These are phyloP conservation scores for Leistus spinibarbis DNA, from an alignment of 2,888 invertebrate species.

Conservation along the genomic window DNA sequence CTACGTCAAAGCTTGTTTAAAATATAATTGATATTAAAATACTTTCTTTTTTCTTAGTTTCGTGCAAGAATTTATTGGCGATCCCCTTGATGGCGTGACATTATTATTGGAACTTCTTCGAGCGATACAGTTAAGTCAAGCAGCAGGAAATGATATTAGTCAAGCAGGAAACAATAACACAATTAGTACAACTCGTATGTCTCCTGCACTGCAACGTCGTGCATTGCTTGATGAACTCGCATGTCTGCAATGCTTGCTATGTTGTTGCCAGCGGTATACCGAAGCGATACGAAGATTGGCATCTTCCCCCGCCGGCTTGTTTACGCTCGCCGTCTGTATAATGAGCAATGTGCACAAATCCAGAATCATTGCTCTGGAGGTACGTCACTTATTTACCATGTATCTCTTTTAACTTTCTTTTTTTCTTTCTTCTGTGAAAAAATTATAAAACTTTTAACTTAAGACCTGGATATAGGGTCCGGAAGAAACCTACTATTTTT, in stretches of 20 bases:
- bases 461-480: no score
- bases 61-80: slow-evolving; percentile 88
- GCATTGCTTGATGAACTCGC: slow-evolving; percentile 86
- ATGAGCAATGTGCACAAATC: slow-evolving; percentile 88
- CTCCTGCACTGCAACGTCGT: slow-evolving; percentile 72
- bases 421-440: background rate
- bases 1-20: no score
- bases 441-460: no score
- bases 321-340: slow-evolving; percentile 84
- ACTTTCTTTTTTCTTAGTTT: slow-evolving; percentile 74
- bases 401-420: background rate
- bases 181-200: slow-evolving; percentile 51
- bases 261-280: slow-evolving; percentile 77
- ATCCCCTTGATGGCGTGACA: slow-evolving; percentile 86
- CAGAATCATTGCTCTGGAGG: slow-evolving; percentile 84
- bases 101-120: slow-evolving; percentile 83
- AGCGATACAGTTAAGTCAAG: slow-evolving; percentile 82
- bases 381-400: slow-evolving; percentile 50
- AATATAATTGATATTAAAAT: background rate
- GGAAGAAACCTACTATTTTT: no score
- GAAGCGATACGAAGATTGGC: slow-evolving; percentile 81
- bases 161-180: slow-evolving; percentile 42
- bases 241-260: slow-evolving; percentile 85
- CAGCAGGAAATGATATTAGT: slow-evolving; percentile 58
- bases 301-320: slow-evolving; percentile 78